These are phyloP conservation scores for Etheostoma perlongum DNA, from an alignment of 2,797 vertebrate genomes.

Conservation along the genomic window DNA sequence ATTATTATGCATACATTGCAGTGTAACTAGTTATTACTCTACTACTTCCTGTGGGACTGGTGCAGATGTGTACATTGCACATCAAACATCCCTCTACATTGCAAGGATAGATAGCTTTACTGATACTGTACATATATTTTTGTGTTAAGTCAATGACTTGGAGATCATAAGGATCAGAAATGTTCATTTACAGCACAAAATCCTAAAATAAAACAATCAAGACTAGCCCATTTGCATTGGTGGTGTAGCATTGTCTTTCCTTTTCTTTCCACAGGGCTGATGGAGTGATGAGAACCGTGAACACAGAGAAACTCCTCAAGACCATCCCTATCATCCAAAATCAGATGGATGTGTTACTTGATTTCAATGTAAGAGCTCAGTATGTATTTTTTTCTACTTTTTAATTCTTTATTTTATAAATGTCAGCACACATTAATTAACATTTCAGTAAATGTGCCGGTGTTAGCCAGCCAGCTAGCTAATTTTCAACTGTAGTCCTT, in stretches of 20 bases:
- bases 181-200: neutral
- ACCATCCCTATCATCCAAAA: conserved; percentile 96
- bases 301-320: conserved; percentile 95
- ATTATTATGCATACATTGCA: neutral
- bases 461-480: too few species aligned
- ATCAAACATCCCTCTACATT: neutral
- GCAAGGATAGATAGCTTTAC: neutral
- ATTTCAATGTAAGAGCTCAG: conserved; percentile 90
- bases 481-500: too few species aligned
- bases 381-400: too few species aligned
- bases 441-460: too few species aligned
- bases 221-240: neutral
- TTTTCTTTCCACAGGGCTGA: conserved; percentile 85
- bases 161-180: neutral
- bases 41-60: neutral
- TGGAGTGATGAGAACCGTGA: conserved; percentile 97
- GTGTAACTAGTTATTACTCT: neutral
- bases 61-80: neutral
- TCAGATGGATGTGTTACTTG: conserved; percentile 96
- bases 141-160: neutral
- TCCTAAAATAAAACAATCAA: neutral
- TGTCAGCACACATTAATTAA: too few species aligned
- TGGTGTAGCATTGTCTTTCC: neutral
- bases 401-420: too few species aligned
- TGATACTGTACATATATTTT: neutral